A percentile compares a stretch with the other conserved stretches of the same genome.
Conservation (phyloP, 2,113 vertebrate genomes). For the Hyperoodon ampullatus region DNA sequence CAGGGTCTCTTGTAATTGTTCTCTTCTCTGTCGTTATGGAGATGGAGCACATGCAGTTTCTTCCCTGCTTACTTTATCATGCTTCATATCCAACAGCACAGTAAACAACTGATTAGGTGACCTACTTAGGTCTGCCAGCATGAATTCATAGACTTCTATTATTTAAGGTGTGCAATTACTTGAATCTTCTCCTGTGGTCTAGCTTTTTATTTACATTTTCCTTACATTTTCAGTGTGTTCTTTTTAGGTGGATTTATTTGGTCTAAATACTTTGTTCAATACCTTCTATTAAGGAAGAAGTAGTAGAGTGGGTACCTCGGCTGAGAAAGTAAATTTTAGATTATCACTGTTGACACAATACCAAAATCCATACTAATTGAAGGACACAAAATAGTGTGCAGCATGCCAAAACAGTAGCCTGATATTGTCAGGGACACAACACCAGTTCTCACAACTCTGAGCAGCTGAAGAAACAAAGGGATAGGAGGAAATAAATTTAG, state of each 20-base stretch:
- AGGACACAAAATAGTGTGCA: background rate
- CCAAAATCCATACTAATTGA: conserved; percentile 5
- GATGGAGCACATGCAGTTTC: conserved; percentile 75
- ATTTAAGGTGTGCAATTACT: conserved; percentile 82
- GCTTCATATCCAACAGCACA: conserved; percentile 84
- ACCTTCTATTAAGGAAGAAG: conserved; percentile 37
- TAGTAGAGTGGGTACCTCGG: background rate
- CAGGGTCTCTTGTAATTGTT: conserved; percentile 76
- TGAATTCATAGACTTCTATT: conserved; percentile 85
- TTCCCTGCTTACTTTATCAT: conserved; percentile 80
- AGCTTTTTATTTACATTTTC: conserved; percentile 48
- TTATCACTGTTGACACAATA: conserved; percentile 10
- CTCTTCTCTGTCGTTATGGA: conserved; percentile 84
- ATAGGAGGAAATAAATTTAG: background rate
- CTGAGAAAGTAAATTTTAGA: conserved; percentile 48
- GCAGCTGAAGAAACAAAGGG: background rate
- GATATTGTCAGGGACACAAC: background rate
- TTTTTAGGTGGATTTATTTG: conserved; percentile 17
- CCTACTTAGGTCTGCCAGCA: conserved; percentile 88
- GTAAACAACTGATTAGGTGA: conserved; percentile 89
- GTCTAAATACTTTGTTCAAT: conserved; percentile 18
- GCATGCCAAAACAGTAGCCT: background rate
- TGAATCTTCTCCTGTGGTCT: conserved; percentile 29
- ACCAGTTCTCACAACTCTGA: background rate
- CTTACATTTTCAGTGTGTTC: background rate